A percentile compares a stretch with the other conserved stretches of the same genome.
Evolutionary conservation across 2,797 vertebrate species (phyloP).

Genomic region (Xenops minutus): DNA sequence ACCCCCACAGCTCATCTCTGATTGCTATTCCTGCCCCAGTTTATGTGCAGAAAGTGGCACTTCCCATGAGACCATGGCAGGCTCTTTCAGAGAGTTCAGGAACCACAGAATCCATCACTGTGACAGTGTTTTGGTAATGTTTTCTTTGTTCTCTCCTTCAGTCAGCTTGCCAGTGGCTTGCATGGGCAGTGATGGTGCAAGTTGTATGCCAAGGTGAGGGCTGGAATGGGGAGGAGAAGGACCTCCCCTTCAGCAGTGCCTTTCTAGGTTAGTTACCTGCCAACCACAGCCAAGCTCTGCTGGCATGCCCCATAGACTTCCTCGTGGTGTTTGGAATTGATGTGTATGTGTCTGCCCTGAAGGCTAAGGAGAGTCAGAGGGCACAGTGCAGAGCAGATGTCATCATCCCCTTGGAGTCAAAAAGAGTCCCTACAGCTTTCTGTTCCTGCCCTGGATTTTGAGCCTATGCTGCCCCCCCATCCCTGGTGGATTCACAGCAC

Average conservation of each 20-base stretch:
- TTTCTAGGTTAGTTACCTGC: not conserved
- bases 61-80: not conserved
- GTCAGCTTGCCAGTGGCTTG: not conserved
- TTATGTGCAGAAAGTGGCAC: not conserved
- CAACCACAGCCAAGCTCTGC: not conserved
- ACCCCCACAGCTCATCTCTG: not conserved
- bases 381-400: fast-evolving
- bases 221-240: not conserved
- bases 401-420: fast-evolving
- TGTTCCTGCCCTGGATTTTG: not conserved
- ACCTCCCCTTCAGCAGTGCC: not conserved
- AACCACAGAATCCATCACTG: not conserved
- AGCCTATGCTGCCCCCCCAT: not conserved
- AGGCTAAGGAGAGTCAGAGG: not conserved
- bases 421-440: not conserved
- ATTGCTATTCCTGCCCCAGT: not conserved
- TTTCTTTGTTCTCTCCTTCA: not conserved
- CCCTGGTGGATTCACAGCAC: not conserved
- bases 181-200: not conserved
- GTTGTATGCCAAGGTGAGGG: not conserved
- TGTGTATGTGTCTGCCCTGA: not conserved
- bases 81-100: not conserved
- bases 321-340: fast-evolving
- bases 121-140: not conserved
- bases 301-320: not conserved